phyloP scores from a whole-genome alignment of 2,888 invertebrate genomes.

The Lasius fuliginosus region DNA sequence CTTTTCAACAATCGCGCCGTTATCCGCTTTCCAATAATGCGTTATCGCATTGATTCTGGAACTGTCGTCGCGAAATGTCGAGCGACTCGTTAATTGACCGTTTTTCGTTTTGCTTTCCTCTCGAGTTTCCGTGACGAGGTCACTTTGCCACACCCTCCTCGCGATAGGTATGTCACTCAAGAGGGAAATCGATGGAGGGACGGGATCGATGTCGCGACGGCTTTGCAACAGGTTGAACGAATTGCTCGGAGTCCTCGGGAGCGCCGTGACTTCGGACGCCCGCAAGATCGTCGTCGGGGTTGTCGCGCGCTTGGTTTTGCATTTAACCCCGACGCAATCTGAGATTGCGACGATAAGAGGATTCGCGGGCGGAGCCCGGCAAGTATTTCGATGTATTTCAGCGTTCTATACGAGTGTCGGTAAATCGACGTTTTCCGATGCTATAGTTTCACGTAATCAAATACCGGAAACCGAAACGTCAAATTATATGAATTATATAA shows the following conservation, averaged over 20 bases:
- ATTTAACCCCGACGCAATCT: constrained; percentile 62
- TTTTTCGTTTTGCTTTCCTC: constrained; percentile 49
- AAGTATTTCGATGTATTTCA: constrained; percentile 57
- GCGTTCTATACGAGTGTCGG: not conserved
- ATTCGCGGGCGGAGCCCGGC: constrained; percentile 58
- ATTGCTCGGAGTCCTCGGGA: constrained; percentile 71
- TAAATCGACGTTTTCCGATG: not conserved
- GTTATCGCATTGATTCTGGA: constrained; percentile 31
- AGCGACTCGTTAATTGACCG: constrained; percentile 65
- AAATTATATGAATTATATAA: not conserved
- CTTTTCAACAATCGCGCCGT: constrained; percentile 11
- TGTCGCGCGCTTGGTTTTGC: constrained; percentile 49
- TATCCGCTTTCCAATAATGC: constrained; percentile 22
- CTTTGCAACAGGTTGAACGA: constrained; percentile 79
- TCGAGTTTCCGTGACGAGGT: constrained; percentile 63
- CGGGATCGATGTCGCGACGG: constrained; percentile 77
- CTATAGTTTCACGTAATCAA: not conserved
- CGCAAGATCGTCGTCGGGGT: constrained; percentile 56
- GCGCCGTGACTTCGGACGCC: constrained; percentile 60
- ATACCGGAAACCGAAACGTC: not conserved
- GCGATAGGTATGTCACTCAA: constrained; percentile 64
- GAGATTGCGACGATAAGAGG: constrained; percentile 73
- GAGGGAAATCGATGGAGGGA: constrained; percentile 75
- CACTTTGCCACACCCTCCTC: constrained; percentile 74
- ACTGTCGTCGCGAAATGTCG: constrained; percentile 33